Percentiles rank a stretch among this genome's conserved stretches.
Evolutionary conservation across 2,113 vertebrate species (phyloP).

Genomic region (Ornithorhynchus anatinus): DNA sequence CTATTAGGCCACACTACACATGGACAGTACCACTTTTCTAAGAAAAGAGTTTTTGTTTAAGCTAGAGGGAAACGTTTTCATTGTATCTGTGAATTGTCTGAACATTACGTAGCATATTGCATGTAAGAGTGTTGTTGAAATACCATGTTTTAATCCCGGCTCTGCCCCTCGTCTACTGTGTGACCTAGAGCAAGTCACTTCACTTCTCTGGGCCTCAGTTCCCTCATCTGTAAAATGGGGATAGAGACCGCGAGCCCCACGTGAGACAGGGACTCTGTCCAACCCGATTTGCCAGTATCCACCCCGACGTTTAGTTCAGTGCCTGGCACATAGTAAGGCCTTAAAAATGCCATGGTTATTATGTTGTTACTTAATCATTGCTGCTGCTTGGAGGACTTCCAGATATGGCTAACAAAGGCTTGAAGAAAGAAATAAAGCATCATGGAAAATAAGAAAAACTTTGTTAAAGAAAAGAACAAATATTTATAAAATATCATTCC

Average conservation of each 20-base stretch:
- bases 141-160: too few species aligned
- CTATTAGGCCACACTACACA: not conserved
- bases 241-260: too few species aligned
- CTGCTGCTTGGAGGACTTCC: slow-evolving; percentile 57
- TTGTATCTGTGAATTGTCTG: not conserved
- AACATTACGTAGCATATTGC: slow-evolving; percentile 18
- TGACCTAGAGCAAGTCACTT: too few species aligned
- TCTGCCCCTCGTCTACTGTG: too few species aligned
- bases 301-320: too few species aligned
- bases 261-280: too few species aligned
- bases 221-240: too few species aligned
- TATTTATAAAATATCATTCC: slow-evolving; percentile 56
- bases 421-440: slow-evolving; percentile 47
- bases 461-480: slow-evolving; percentile 33
- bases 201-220: too few species aligned
- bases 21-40: not conserved
- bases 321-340: too few species aligned
- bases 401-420: slow-evolving; percentile 59
- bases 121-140: slow-evolving; percentile 31
- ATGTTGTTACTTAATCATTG: slow-evolving; percentile 59
- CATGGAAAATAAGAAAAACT: slow-evolving; percentile 3
- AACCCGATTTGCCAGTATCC: too few species aligned
- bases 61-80: not conserved
- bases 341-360: too few species aligned
- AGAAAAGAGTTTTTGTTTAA: slow-evolving; percentile 8